Conservation (phyloP, 1,140 invertebrate genomes). For the Drosophila watanabei region DNA sequence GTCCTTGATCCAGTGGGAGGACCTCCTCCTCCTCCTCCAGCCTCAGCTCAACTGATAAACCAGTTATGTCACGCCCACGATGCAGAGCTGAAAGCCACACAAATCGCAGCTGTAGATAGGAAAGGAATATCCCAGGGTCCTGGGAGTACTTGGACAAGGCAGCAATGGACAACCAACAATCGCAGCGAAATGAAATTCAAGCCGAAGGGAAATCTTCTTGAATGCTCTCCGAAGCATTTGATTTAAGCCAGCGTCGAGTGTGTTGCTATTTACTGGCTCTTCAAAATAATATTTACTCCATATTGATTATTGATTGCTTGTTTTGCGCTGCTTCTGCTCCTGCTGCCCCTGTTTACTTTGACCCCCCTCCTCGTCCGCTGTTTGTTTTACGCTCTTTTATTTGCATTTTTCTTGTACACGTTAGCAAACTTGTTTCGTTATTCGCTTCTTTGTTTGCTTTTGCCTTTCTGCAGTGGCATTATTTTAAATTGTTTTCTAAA, state of each 20-base stretch:
- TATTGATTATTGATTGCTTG: conserved; percentile 59
- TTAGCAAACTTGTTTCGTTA: conserved; percentile 38
- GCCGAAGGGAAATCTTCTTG: conserved; percentile 17
- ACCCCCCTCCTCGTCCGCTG: conserved; percentile 17
- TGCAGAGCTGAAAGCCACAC: neutral
- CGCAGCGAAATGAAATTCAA: conserved; percentile 35
- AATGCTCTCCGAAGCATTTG: conserved; percentile 11
- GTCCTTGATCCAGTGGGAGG: conserved; percentile 16
- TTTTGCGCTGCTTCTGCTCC: conserved; percentile 7
- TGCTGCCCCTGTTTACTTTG: conserved; percentile 32
- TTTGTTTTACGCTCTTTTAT: conserved; percentile 41
- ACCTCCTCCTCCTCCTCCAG: neutral
- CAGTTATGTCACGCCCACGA: conserved; percentile 44
- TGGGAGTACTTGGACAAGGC: neutral
- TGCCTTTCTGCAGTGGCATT: conserved; percentile 57
- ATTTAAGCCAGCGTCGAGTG: conserved; percentile 20
- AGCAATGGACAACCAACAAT: conserved; percentile 26
- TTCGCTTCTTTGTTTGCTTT: conserved; percentile 48
- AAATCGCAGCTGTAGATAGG: conserved; percentile 12
- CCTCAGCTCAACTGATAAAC: conserved; percentile 29
- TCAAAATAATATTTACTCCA: conserved; percentile 41
- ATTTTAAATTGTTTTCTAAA: conserved; percentile 74
- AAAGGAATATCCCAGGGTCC: neutral
- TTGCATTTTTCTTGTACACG: conserved; percentile 44
- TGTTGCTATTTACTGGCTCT: conserved; percentile 27